phyloP scores from a whole-genome alignment of 1,140 invertebrate genomes.

The Lasioglossum albipes region DNA sequence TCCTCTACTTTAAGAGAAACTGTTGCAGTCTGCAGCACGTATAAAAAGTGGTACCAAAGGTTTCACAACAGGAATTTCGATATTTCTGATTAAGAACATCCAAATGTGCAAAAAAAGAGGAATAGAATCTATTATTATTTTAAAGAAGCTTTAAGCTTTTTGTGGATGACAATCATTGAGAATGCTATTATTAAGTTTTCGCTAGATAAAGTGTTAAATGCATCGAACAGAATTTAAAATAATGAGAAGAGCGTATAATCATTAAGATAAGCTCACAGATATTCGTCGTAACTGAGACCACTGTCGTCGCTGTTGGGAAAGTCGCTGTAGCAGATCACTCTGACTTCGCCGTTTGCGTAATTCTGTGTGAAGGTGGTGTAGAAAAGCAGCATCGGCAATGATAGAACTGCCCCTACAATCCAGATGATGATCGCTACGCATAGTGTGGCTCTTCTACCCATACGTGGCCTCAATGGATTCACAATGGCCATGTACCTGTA shows the following conservation, averaged over 20 bases:
- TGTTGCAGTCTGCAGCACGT: too few relatives aligned
- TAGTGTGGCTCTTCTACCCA: slow-evolving; percentile 90
- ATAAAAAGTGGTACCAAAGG: too few relatives aligned
- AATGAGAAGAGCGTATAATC: background rate
- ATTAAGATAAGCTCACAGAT: slow-evolving; percentile 85
- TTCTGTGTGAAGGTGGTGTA: slow-evolving; percentile 85
- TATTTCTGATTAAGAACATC: too few relatives aligned
- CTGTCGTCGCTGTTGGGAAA: slow-evolving; percentile 89
- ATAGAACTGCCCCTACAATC: slow-evolving; percentile 87
- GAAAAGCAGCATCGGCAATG: slow-evolving; percentile 91
- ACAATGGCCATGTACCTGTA: slow-evolving; percentile 95
- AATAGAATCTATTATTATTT: too few relatives aligned
- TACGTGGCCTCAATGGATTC: slow-evolving; percentile 91
- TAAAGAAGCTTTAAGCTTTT: too few relatives aligned
- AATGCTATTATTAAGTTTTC: too few relatives aligned
- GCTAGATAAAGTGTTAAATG: background rate
- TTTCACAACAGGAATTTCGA: too few relatives aligned
- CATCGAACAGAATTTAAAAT: too few relatives aligned
- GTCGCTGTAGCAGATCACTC: slow-evolving; percentile 88
- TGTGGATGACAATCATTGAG: too few relatives aligned
- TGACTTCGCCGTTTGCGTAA: slow-evolving; percentile 82
- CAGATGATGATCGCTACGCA: slow-evolving; percentile 91
- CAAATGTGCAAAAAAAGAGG: too few relatives aligned
- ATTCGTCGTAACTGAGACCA: slow-evolving; percentile 86
- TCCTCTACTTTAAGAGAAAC: too few relatives aligned